A percentile compares a stretch with the other conserved stretches of the same genome.
Conservation (phyloP, 1,140 invertebrate species). For the Rhopalosiphum padi region DNA sequence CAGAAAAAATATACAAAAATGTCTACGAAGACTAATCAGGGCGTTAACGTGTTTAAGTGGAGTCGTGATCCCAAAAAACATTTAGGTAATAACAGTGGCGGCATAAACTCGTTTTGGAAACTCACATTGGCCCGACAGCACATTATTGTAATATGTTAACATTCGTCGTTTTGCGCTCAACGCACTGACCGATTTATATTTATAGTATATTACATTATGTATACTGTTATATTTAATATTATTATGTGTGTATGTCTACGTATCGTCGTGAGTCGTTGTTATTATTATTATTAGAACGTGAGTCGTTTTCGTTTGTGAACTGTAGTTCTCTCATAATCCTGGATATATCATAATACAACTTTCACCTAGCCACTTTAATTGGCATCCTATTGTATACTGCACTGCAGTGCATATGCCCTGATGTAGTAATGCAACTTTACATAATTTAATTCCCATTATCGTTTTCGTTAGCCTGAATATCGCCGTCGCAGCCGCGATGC, state of each 20-base stretch:
- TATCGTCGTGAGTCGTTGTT: constrained; percentile 13
- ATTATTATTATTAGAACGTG: constrained; percentile 52
- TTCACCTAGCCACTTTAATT: constrained; percentile 53
- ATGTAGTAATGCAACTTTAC: constrained; percentile 38
- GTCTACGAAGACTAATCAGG: neutral
- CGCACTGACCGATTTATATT: constrained; percentile 22
- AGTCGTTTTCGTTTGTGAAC: constrained; percentile 51
- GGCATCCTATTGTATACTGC: constrained; percentile 48
- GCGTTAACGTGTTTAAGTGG: neutral
- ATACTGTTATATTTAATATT: neutral
- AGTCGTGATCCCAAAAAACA: neutral
- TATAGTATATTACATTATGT: neutral
- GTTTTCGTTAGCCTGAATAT: neutral
- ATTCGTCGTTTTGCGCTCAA: neutral
- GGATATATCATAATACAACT: constrained; percentile 50
- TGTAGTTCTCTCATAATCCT: constrained; percentile 40
- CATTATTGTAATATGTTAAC: constrained; percentile 2
- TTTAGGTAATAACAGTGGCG: neutral
- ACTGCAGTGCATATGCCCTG: neutral
- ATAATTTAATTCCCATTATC: constrained; percentile 24
- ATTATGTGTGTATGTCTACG: neutral
- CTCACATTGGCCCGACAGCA: neutral
- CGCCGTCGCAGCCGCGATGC: neutral
- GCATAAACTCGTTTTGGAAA: neutral
- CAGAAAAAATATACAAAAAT: neutral